Percentiles rank a stretch among this genome's conserved stretches.
phyloP scores from a whole-genome alignment of 2,113 vertebrate species.

The Sander lucioperca region DNA sequence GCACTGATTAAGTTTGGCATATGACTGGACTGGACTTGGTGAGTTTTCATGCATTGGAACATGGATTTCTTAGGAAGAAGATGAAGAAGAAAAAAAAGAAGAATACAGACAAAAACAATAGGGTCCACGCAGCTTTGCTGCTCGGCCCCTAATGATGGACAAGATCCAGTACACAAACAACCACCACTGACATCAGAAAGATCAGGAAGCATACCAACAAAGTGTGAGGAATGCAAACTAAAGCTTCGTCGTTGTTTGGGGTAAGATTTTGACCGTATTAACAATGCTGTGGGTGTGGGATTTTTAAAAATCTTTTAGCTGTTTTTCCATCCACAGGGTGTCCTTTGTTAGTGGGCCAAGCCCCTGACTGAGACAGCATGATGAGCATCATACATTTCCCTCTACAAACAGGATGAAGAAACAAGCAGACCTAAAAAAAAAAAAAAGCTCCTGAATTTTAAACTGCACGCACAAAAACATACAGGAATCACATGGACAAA shows the following conservation, averaged over 20 bases:
- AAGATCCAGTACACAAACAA: constrained; percentile 34
- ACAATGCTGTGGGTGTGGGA: constrained; percentile 61
- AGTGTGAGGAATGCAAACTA: constrained; percentile 67
- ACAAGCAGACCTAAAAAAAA: constrained; percentile 27
- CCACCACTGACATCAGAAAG: constrained; percentile 41
- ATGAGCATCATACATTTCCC: constrained; percentile 56
- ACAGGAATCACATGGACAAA: constrained; percentile 4
- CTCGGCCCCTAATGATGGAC: not conserved
- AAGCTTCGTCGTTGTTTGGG: constrained; percentile 61
- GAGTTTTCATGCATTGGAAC: no score
- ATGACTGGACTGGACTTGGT: no score
- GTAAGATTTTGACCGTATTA: constrained; percentile 65
- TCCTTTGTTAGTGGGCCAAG: constrained; percentile 77
- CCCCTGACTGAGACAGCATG: constrained; percentile 54
- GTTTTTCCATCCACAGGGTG: constrained; percentile 75
- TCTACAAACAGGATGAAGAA: constrained; percentile 64
- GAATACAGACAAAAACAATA: no score
- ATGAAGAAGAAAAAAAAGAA: no score
- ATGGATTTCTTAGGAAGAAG: no score
- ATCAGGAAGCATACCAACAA: constrained; percentile 43
- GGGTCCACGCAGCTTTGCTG: no score
- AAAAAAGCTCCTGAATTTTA: constrained; percentile 21
- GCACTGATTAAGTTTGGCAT: no score
- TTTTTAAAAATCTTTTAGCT: constrained; percentile 50
- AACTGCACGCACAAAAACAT: not conserved